Base-by-base conservation (phyloP, 2,797 vertebrate species). In the Pyrocephalus nanus region DNA sequence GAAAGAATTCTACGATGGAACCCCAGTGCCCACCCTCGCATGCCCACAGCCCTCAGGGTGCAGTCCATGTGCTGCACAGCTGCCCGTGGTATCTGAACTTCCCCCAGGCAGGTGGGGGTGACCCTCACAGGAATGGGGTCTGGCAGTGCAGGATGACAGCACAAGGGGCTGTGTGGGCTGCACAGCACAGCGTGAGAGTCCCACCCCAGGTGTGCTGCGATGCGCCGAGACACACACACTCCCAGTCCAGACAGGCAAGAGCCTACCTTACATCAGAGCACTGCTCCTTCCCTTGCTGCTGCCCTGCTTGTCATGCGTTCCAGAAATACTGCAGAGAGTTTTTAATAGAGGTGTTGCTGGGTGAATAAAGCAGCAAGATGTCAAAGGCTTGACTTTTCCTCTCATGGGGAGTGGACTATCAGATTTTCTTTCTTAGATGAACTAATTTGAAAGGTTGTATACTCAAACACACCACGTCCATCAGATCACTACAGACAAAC, bases 261-360 rank as follows among this genome's bases (percentile, higher is more conserved):
- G 51, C 43, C 81, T 13, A 30, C n/a, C 91, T 81, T 21, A 3
- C 9, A 1, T 22, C 81, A 20, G 26, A 20, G 65, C 53, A 0
- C 20, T 22, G 25, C 58, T 86, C 12, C 42, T 66, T 26, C 42
- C 60, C 82, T 53, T 11, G 42, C 77, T 40, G 73, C 58, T 23
- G 66, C 19, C 34, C 6, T 7, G 16, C 81, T 91, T 26, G n/a
- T 64, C 77, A 45, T 15, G 1, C 16, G 53, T 29, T 58, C 8
- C 88, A 18, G 87, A 25, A 86, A 67, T 5, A 48, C 62, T 32
- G 80, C 83, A 60, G 71, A 30, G 79, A 72, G 73, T 84, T 93
- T 92, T 94, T 85, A 87, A 85, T 65, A 93, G 91, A 95, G 80
- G 77, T 76, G 88, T 92, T 92, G 91, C 90, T 71, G 86, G 95